These are phyloP conservation scores for Brachyrhaphis roseni DNA, from an alignment of 2,797 vertebrate species.

Conservation along the genomic window DNA sequence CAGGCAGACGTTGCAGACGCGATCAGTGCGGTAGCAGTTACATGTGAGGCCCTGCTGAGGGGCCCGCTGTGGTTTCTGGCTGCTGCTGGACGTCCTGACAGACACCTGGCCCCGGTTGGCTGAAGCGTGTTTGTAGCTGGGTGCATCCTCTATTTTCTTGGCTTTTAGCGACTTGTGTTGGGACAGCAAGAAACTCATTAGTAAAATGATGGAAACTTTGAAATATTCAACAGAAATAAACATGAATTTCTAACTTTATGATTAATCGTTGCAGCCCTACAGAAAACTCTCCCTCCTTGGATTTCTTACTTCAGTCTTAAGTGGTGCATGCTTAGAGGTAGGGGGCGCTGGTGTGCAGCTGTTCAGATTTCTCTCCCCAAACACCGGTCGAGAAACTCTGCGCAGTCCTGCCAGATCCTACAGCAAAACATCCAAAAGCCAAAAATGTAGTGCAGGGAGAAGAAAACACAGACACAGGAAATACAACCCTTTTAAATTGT, in stretches of 20 bases:
- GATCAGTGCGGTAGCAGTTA: slow-evolving; percentile 90
- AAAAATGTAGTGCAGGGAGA: neutral
- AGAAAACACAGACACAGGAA: neutral
- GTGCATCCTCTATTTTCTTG: slow-evolving; percentile 78
- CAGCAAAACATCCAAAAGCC: slow-evolving; percentile 53
- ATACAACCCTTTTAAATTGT: neutral
- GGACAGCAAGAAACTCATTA: neutral
- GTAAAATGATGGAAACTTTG: neutral
- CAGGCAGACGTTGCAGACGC: slow-evolving; percentile 93
- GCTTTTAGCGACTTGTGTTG: slow-evolving; percentile 81
- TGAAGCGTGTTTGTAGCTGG: slow-evolving; percentile 75
- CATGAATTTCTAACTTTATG: neutral
- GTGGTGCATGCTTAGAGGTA: slow-evolving; percentile 73
- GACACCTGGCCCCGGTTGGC: slow-evolving; percentile 77
- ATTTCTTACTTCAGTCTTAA: slow-evolving; percentile 81
- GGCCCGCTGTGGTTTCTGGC: slow-evolving; percentile 78
- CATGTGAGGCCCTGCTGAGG: slow-evolving; percentile 82
- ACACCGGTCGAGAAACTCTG: slow-evolving; percentile 89
- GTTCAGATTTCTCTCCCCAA: slow-evolving; percentile 96
- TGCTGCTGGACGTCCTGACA: slow-evolving; percentile 70
- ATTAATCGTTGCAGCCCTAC: neutral
- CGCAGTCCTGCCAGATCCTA: slow-evolving; percentile 84
- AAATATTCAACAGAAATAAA: neutral
- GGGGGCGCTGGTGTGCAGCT: slow-evolving; percentile 72
- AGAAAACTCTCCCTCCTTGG: neutral